Evolutionary conservation across 2,113 vertebrate species (phyloP).

Genomic region (Grantiella picta): DNA sequence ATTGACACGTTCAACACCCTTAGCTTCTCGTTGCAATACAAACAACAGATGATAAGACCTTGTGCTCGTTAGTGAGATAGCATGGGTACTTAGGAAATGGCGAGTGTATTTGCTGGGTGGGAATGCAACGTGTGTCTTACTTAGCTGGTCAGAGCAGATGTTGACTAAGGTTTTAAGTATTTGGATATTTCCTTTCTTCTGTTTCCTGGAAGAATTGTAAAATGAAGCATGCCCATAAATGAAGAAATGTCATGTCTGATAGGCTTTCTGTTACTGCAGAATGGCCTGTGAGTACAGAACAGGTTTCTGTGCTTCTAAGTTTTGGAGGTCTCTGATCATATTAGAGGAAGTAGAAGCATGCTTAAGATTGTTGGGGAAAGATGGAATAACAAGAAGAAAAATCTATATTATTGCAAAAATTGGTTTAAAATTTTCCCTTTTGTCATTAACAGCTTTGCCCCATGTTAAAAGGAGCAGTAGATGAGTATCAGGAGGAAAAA

Average conservation of each 20-base stretch:
- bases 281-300: neutral
- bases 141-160: neutral
- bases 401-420: neutral
- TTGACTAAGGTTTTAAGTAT: neutral
- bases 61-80: neutral
- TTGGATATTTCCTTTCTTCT: neutral
- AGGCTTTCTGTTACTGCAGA: slow-evolving; percentile 20
- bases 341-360: neutral
- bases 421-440: neutral
- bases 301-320: neutral
- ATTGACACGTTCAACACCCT: neutral
- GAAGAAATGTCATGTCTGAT: neutral
- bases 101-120: neutral
- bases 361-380: neutral
- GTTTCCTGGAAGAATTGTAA: neutral
- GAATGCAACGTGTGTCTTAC: neutral
- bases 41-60: neutral
- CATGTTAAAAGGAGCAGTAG: neutral
- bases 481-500: neutral
- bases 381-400: neutral
- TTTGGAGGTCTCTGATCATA: neutral
- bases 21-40: neutral
- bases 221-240: neutral
- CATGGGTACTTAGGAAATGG: neutral
- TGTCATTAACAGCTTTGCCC: neutral